phyloP scores from a whole-genome alignment of 92 coral and sea anemone genomes.

The Epizoanthus stellaris region DNA sequence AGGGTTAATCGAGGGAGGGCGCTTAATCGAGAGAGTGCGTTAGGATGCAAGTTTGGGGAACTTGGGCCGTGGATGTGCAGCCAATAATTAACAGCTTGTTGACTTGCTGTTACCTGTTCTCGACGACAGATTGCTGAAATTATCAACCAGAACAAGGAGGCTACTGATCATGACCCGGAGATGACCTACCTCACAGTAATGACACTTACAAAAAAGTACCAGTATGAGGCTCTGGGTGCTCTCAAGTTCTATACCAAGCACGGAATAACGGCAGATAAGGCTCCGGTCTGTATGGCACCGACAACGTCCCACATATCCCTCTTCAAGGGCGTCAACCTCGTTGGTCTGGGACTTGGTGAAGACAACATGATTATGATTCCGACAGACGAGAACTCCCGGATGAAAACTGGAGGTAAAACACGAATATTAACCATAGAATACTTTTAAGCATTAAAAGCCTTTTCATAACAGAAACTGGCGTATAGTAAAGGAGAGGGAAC shows the following conservation, averaged over 20 bases:
- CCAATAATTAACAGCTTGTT: neutral
- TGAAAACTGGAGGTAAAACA: slow-evolving; percentile 27
- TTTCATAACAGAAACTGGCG: too few relatives aligned
- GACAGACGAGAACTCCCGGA: slow-evolving; percentile 44
- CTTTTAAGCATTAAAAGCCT: too few relatives aligned
- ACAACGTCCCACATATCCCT: slow-evolving; percentile 67
- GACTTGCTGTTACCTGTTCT: too few relatives aligned
- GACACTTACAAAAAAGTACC: slow-evolving; percentile 40
- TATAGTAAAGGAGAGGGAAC: too few relatives aligned
- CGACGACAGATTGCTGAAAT: slow-evolving; percentile 5
- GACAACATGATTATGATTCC: slow-evolving; percentile 51
- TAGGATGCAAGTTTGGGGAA: too few relatives aligned
- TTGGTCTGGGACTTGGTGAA: slow-evolving; percentile 63
- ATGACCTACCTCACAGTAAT: slow-evolving; percentile 35
- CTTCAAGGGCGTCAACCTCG: slow-evolving; percentile 56
- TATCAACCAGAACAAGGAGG: neutral
- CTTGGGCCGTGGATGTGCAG: too few relatives aligned
- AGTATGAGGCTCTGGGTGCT: slow-evolving; percentile 44
- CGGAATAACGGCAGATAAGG: slow-evolving; percentile 7
- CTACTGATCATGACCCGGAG: neutral
- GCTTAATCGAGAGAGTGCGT: too few relatives aligned
- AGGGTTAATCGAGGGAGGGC: too few relatives aligned
- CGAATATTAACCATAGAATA: too few relatives aligned
- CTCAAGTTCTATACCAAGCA: slow-evolving; percentile 28
- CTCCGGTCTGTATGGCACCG: slow-evolving; percentile 48